Conservation (phyloP, 2,888 invertebrate genomes). For the Leuctra nigra region DNA sequence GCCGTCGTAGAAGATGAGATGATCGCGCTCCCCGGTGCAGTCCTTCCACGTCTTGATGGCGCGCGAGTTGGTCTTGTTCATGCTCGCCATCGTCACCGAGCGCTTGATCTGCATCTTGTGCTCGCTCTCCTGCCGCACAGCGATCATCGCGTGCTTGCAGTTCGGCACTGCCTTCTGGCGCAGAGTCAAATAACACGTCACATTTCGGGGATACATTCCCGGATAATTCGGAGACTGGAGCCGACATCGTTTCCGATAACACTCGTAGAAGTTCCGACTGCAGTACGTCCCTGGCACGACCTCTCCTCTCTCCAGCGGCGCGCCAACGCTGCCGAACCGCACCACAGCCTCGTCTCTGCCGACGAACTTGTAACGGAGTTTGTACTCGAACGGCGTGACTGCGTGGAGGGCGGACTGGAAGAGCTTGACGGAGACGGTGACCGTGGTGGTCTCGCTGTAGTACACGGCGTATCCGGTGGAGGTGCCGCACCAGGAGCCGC, state of each 20-base stretch:
- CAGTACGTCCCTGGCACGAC: constrained; percentile 74
- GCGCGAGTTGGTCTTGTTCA: constrained; percentile 40
- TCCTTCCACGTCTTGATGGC: constrained; percentile 75
- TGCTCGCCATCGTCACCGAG: constrained; percentile 41
- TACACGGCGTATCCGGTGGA: constrained; percentile 75
- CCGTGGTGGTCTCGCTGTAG: constrained; percentile 85
- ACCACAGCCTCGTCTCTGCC: constrained; percentile 56
- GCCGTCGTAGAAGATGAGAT: constrained; percentile 81
- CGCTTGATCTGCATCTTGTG: constrained; percentile 66
- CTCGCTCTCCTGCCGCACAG: constrained; percentile 68
- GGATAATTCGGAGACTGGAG: constrained; percentile 88
- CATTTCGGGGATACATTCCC: constrained; percentile 57
- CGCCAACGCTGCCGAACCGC: constrained; percentile 64
- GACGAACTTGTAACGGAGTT: constrained; percentile 73
- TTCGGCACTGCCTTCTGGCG: constrained; percentile 79
- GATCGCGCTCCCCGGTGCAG: constrained; percentile 75
- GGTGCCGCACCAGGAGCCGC: constrained; percentile 85
- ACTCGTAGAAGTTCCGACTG: constrained; percentile 78
- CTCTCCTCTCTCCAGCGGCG: constrained; percentile 70
- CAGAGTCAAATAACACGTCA: constrained; percentile 84
- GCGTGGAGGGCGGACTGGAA: constrained; percentile 56
- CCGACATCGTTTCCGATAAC: constrained; percentile 76
- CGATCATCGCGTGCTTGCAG: constrained; percentile 87
- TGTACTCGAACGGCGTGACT: constrained; percentile 71
- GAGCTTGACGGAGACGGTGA: constrained; percentile 68